These are phyloP conservation scores for Fulmarus glacialis DNA, from an alignment of 2,113 vertebrate species.

Conservation along the genomic window DNA sequence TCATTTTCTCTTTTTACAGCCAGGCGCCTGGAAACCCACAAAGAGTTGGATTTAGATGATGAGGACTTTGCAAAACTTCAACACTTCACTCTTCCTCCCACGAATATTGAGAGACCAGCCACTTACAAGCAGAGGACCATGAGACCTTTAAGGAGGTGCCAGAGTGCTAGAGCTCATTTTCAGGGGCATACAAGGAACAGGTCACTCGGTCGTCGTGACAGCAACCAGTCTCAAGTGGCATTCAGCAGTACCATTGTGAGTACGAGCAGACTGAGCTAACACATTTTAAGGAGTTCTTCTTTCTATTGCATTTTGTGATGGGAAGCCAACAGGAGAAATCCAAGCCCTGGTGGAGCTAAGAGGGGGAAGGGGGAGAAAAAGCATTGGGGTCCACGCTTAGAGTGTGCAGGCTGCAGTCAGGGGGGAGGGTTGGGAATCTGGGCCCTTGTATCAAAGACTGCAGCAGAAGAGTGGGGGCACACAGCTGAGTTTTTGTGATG, in stretches of 20 bases:
- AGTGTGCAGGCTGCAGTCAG: background rate
- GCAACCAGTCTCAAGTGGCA: conserved; percentile 68
- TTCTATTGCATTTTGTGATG: background rate
- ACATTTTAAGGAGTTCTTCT: background rate
- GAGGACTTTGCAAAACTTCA: conserved; percentile 65
- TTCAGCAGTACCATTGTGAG: conserved; percentile 84
- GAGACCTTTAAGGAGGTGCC: conserved; percentile 62
- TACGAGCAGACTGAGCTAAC: background rate
- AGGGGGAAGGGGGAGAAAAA: background rate
- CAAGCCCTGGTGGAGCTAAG: background rate
- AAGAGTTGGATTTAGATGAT: conserved; percentile 66
- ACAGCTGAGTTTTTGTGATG: background rate
- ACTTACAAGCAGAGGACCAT: background rate
- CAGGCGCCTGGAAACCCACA: conserved; percentile 74
- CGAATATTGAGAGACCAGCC: background rate
- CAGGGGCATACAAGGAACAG: conserved; percentile 63
- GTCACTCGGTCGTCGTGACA: conserved; percentile 44
- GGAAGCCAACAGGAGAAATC: background rate
- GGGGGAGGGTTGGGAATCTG: background rate
- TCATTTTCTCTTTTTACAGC: conserved; percentile 56
- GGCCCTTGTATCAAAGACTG: background rate
- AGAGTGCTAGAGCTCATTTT: conserved; percentile 69
- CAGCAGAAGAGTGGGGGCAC: background rate
- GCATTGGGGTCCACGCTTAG: accelerated
- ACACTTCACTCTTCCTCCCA: conserved; percentile 44